Base-by-base conservation (phyloP, 1,140 invertebrate species). In the Danaus melanippus region DNA sequence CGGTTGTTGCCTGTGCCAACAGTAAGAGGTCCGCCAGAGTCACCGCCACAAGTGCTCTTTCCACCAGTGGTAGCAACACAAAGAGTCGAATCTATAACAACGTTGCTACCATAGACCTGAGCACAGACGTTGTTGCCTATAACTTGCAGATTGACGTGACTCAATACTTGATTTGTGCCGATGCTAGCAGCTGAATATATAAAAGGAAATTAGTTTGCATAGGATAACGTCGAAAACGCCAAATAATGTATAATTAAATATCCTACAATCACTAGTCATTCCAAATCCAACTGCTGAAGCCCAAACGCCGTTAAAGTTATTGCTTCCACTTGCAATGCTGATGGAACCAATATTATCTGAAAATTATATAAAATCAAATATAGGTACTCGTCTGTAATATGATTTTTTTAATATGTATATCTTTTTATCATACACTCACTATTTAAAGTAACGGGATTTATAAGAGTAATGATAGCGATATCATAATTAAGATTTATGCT, bases 21-120 rank as follows among this genome's bases (percentile, higher is more conserved):
- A 42, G 41, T 47, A 41, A 56, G 54, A 9, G 54, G 54, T 8
- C 54, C 54, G 10, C 54, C 54, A 42, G 54, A 56, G 54, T 56
- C 54, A 1, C 54, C 54, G 4, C 12, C n/a, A 48, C 54, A 56
- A 11, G 21, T 50, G 7, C 47, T 42, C 9, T 43, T 47, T 8
- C 54, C 42, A 8, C 46, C 46, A 10, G 41, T 44, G n/a, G 42
- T 44, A 48, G 42, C 42, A 10, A 42, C 42, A 42, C 54, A 56
- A 12, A 56, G 42, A 1, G 54, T 50, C 1, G 47, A 42, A 12
- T 50, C 40, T 21, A 56, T n/a, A 8, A 32, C 21, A 6, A 44
- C 12, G 5, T 7, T 17, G 41, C 10, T 39, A 9, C 54, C 54
- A 10, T 56, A 56, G 12, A 50, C 47, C 21, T 12, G 15, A 10